Percentiles rank a stretch among this genome's conserved stretches.
phyloP scores from a whole-genome alignment of 2,888 invertebrate species.

The Brassicogethes aeneus region DNA sequence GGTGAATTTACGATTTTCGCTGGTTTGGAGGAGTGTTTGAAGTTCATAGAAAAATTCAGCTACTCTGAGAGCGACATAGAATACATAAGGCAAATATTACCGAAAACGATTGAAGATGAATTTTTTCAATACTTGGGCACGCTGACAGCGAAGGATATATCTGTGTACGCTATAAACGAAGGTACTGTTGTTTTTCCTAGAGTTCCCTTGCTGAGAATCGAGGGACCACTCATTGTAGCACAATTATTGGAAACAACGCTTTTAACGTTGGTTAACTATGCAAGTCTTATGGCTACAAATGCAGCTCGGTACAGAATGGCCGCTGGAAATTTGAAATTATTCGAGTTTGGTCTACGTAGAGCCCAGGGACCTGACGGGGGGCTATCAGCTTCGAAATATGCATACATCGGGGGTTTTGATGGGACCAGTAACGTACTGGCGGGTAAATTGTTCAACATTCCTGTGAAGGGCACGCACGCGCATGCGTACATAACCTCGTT shows the following conservation, averaged over 20 bases:
- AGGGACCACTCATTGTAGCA: conserved; percentile 90
- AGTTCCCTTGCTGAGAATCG: conserved; percentile 84
- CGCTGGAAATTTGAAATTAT: conserved; percentile 73
- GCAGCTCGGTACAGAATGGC: conserved; percentile 94
- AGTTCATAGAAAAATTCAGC: conserved; percentile 82
- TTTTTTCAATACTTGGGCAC: conserved; percentile 81
- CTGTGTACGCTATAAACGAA: conserved; percentile 86
- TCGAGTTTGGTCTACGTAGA: conserved; percentile 94
- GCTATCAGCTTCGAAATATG: conserved; percentile 93
- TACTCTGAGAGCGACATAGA: conserved; percentile 92
- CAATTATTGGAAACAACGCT: conserved; percentile 95
- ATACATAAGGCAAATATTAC: conserved; percentile 79
- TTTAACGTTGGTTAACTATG: conserved; percentile 91
- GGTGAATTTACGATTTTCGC: conserved; percentile 99
- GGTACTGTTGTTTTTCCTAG: conserved; percentile 96
- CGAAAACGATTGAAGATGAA: conserved; percentile 73
- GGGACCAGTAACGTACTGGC: conserved; percentile 97
- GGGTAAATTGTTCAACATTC: conserved; percentile 93
- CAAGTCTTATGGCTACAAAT: conserved; percentile 96
- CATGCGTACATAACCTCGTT: conserved; percentile 97
- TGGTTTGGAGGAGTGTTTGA: conserved; percentile 91
- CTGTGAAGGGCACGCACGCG: conserved; percentile 95
- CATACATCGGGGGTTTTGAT: conserved; percentile 94
- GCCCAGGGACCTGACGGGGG: conserved; percentile 99
- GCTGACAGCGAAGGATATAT: conserved; percentile 75